Evolutionary conservation across 1,140 invertebrate species (phyloP), one percentile per base, ranked within the genome.

Genomic region (Lineus longissimus): DNA sequence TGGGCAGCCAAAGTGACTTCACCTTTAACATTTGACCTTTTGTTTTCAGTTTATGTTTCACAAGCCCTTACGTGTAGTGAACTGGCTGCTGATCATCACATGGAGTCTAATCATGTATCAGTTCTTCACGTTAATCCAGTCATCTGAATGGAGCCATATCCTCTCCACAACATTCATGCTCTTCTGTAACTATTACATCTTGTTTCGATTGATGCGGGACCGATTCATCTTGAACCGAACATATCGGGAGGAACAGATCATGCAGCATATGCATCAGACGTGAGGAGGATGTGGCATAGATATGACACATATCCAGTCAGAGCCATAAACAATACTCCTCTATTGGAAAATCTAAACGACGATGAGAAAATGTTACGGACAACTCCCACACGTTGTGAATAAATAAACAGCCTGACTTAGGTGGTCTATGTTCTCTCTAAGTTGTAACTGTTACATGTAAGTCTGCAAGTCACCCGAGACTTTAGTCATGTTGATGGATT

Each of bases 81-180:
- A 88, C 70, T 82, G 87, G 25, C 75, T 95, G 31, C 83, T 95
- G 9, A 85, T 86, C 2, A 76, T 94, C 0, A 91, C 94, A 70
- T 78, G 89, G 7, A 79, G 86, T 0, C 78, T 95, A 23, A 86
- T 97, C 17, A 78, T 88, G 0, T 82, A 90, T 22, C 90, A 96
- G 81, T 83, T 97, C 45, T 84, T 89, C 55, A 84, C 93, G 25
- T 76, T 97, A 0, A 84, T 92, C 66, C 85, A 89, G 51, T 88
- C 88, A 1, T 86, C 87, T 9, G 89, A 94, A 70, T 98, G 95
- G 95, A 92, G 95, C 80, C 90, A 95, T 76, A 87, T 95, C 31
- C 74, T 97, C 11, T 92, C 93, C 19, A 85, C 95, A 64, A 87
- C 90, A 15, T 83, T 95, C 33, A 83, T 97, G 27, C 85, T 95